These are phyloP conservation scores for Halichondria panicea DNA, from an alignment of 37 sponge, comb jelly and placozoan genomes.

Conservation along the genomic window DNA sequence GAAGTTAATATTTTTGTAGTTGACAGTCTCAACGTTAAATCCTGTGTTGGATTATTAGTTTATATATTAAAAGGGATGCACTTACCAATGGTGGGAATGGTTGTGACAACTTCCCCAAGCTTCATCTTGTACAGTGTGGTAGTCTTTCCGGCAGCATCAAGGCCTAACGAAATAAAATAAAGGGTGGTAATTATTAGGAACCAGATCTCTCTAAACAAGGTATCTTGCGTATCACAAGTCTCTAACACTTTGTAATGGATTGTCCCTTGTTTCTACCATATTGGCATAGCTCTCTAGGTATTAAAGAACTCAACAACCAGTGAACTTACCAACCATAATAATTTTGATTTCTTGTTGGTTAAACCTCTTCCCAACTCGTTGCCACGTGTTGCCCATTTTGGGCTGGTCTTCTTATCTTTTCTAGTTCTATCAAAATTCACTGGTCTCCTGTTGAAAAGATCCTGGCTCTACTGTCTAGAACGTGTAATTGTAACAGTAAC, in stretches of 20 bases:
- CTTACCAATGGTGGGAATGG: slow-evolving; percentile 89
- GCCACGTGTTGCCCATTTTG: slow-evolving; percentile 29
- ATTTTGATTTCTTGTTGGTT: slow-evolving; percentile 40
- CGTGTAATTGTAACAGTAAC: too few relatives aligned
- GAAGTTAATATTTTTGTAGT: slow-evolving; percentile 46
- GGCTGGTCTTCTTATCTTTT: too few relatives aligned
- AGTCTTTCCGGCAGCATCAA: slow-evolving; percentile 91
- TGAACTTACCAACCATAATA: slow-evolving; percentile 63
- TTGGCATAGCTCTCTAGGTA: background rate
- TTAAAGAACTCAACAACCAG: background rate
- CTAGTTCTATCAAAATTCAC: too few relatives aligned
- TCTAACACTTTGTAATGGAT: too few relatives aligned
- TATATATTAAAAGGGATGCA: background rate
- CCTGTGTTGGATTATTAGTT: background rate
- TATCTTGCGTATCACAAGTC: too few relatives aligned
- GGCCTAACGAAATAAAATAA: slow-evolving; percentile 24
- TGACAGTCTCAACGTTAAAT: background rate
- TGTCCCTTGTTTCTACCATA: background rate
- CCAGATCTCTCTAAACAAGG: too few relatives aligned
- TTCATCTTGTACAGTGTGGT: slow-evolving; percentile 85
- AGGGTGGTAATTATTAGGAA: too few relatives aligned
- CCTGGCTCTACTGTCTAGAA: too few relatives aligned
- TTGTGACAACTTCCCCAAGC: slow-evolving; percentile 91
- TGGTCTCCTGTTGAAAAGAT: too few relatives aligned
- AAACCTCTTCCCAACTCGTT: background rate